Percentiles rank a stretch among this genome's conserved stretches.
These are phyloP conservation scores for Donacobius atricapilla DNA, from an alignment of 2,113 vertebrate genomes.

Conservation along the genomic window DNA sequence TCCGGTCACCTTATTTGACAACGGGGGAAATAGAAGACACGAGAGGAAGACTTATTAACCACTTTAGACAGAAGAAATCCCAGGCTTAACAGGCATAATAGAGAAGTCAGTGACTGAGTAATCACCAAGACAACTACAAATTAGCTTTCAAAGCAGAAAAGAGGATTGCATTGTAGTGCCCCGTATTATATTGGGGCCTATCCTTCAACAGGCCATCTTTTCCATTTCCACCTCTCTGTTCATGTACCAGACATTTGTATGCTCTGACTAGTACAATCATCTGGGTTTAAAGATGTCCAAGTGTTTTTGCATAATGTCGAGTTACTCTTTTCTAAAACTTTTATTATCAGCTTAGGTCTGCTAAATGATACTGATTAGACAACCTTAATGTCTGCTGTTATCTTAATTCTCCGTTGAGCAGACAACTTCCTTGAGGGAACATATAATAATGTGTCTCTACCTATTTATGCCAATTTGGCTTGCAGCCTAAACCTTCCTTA, in stretches of 20 bases:
- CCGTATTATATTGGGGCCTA: neutral
- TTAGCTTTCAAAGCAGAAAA: neutral
- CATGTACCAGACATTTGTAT: neutral
- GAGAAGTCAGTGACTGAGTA: neutral
- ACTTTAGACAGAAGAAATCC: neutral
- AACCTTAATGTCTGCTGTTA: neutral
- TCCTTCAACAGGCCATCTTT: neutral
- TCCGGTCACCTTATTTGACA: neutral
- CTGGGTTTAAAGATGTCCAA: neutral
- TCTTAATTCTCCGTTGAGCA: neutral
- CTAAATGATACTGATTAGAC: neutral
- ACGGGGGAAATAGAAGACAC: neutral
- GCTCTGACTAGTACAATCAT: neutral
- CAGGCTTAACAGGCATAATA: neutral
- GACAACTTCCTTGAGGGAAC: neutral
- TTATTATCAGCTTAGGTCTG: neutral
- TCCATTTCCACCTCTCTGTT: neutral
- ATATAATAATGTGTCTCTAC: neutral
- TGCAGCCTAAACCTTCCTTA: neutral
- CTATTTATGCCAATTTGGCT: neutral
- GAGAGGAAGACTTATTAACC: neutral
- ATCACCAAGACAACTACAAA: neutral
- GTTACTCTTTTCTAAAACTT: neutral
- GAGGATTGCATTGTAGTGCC: neutral
- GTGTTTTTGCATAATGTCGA: neutral